phyloP scores from a whole-genome alignment of 1,140 invertebrate species.

The Thaumetopoea pityocampa region DNA sequence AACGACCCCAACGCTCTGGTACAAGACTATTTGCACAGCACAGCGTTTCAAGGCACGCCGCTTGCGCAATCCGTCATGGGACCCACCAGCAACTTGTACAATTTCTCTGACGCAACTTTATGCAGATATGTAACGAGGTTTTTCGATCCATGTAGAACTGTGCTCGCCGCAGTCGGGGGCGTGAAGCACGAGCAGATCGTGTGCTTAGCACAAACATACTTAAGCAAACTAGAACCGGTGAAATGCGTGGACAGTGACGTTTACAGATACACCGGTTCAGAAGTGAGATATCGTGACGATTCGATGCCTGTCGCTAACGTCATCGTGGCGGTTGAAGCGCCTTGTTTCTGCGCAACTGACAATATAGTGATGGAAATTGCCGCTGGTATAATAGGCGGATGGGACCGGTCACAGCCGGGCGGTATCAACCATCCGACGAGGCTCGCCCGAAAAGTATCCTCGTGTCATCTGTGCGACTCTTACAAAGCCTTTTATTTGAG shows the following conservation, averaged over 20 bases:
- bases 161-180: conserved; percentile 93
- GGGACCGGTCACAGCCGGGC: conserved; percentile 49
- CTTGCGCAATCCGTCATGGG: conserved; percentile 84
- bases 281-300: conserved; percentile 80
- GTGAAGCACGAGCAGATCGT: conserved; percentile 69
- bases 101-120: conserved; percentile 81
- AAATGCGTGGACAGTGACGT: conserved; percentile 17
- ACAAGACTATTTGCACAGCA: conserved; percentile 84
- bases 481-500: conserved; percentile 63
- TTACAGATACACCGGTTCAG: conserved; percentile 76
- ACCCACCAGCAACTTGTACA: conserved; percentile 83
- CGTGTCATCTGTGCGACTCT: conserved; percentile 33
- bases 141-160: conserved; percentile 89
- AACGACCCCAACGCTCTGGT: conserved; percentile 83
- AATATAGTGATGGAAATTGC: conserved; percentile 39
- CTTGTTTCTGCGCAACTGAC: conserved; percentile 30
- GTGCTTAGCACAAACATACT: conserved; percentile 27
- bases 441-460: conserved; percentile 43
- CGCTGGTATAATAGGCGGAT: conserved; percentile 37
- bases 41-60: conserved; percentile 83
- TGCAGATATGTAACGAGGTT: conserved; percentile 85
- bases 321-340: conserved; percentile 85
- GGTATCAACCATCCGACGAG: conserved; percentile 35
- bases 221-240: conserved; percentile 18
- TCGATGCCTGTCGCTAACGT: conserved; percentile 82